Conservation (phyloP, 2,113 vertebrate species). For the Epinephelus lanceolatus region DNA sequence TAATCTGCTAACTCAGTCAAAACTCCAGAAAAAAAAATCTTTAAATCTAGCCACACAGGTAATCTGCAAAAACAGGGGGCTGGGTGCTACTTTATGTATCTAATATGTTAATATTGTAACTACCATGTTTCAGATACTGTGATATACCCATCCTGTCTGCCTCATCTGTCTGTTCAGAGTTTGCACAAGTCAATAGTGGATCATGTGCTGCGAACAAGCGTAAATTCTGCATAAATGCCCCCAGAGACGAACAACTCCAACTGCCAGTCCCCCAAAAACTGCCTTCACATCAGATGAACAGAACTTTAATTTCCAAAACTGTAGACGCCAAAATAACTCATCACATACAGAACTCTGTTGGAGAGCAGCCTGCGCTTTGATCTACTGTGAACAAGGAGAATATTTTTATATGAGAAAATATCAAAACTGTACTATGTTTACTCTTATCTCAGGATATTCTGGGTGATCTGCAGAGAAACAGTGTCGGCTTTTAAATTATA, state of each 20-base stretch:
- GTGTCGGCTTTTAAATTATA: neutral
- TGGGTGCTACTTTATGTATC: neutral
- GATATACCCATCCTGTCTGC: neutral
- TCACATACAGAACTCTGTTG: too few species aligned
- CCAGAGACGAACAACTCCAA: neutral
- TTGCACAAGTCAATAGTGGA: neutral
- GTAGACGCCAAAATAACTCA: neutral
- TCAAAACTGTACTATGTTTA: neutral
- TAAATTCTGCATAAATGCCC: neutral
- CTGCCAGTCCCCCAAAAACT: neutral
- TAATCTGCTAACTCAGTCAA: neutral
- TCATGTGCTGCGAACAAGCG: neutral
- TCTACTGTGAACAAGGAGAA: neutral
- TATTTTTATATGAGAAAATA: neutral
- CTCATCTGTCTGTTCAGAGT: neutral
- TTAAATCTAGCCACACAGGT: neutral
- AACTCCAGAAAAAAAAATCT: neutral
- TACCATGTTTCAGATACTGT: neutral
- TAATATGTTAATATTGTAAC: neutral
- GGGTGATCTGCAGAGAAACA: neutral
- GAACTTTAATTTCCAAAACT: neutral
- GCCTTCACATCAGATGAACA: neutral
- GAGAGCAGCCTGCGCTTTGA: neutral
- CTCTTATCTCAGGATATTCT: neutral
- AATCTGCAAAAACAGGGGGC: neutral